phyloP scores from a whole-genome alignment of 2,113 vertebrate species.

The Fregata magnificens region DNA sequence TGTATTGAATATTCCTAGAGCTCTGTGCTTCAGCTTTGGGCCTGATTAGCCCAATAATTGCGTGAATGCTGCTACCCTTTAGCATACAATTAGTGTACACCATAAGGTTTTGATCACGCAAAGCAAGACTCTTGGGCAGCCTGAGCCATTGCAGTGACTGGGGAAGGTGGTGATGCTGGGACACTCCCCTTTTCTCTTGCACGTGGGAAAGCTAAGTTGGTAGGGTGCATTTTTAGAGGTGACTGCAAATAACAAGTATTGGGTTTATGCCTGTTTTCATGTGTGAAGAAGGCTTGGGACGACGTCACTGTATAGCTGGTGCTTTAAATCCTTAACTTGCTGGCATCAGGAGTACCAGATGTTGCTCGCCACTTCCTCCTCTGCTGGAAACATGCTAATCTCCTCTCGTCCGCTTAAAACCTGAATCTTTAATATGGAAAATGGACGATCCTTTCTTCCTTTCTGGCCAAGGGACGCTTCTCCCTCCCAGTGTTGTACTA shows the following conservation, averaged over 20 bases:
- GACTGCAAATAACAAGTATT: not conserved
- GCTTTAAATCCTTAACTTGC: not conserved
- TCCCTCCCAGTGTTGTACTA: not conserved
- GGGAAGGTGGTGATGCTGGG: not conserved
- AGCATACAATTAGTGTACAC: not conserved
- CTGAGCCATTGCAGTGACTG: not conserved
- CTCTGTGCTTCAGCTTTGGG: not conserved
- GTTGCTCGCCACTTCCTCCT: not conserved
- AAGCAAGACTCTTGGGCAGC: not conserved
- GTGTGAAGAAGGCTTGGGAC: not conserved
- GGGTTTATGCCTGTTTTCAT: not conserved
- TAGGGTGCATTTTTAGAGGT: not conserved
- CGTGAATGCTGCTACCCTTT: not conserved
- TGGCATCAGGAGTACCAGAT: not conserved
- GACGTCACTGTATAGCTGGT: not conserved
- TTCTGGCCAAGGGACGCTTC: not conserved
- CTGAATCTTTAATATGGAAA: conserved; percentile 35
- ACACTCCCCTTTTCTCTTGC: not conserved
- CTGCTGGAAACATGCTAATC: not conserved
- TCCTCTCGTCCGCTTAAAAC: not conserved
- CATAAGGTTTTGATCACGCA: not conserved
- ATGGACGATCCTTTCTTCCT: not conserved
- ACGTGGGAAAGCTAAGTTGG: not conserved
- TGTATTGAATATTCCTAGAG: not conserved
- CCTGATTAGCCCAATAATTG: not conserved